Evolutionary conservation across 1,140 invertebrate genomes (phyloP).

Genomic region (Scylla paramamosain): DNA sequence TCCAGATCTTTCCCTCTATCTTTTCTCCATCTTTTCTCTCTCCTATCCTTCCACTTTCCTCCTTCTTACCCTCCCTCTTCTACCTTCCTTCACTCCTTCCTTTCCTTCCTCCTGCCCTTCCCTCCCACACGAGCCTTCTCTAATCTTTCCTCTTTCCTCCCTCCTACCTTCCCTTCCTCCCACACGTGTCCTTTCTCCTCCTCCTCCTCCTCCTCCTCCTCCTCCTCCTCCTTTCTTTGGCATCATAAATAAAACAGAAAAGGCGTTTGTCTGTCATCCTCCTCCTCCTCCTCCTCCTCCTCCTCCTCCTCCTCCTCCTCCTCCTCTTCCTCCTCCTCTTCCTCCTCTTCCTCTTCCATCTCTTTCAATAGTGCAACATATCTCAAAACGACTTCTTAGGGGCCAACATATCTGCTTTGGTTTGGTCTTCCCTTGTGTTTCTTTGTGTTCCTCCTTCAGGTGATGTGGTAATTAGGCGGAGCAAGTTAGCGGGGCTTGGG

Average conservation of each 20-base stretch:
- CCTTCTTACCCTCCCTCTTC: not conserved
- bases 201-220: slow-evolving; percentile 19
- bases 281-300: not conserved
- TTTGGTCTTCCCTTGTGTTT: too few species aligned
- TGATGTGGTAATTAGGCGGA: too few species aligned
- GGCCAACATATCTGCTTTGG: too few species aligned
- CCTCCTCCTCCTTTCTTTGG: slow-evolving; percentile 2
- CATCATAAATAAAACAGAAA: too few species aligned
- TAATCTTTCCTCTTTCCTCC: too few species aligned
- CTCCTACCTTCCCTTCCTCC: too few species aligned
- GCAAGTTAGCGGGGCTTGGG: too few species aligned
- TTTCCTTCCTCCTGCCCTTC: not conserved
- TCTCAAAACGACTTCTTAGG: too few species aligned
- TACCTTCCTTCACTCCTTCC: not conserved
- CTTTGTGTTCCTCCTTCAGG: too few species aligned
- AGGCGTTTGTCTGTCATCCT: too few species aligned
- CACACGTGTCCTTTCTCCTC: not conserved
- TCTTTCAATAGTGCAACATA: not conserved
- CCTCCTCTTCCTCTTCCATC: not conserved
- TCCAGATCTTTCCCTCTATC: too few species aligned
- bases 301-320: slow-evolving; percentile 25
- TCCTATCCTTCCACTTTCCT: not conserved
- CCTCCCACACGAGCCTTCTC: too few species aligned
- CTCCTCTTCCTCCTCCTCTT: not conserved
- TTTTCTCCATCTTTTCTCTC: not conserved